These are phyloP conservation scores for Trematocara caparti DNA, from an alignment of 2,797 vertebrate species.

Conservation along the genomic window DNA sequence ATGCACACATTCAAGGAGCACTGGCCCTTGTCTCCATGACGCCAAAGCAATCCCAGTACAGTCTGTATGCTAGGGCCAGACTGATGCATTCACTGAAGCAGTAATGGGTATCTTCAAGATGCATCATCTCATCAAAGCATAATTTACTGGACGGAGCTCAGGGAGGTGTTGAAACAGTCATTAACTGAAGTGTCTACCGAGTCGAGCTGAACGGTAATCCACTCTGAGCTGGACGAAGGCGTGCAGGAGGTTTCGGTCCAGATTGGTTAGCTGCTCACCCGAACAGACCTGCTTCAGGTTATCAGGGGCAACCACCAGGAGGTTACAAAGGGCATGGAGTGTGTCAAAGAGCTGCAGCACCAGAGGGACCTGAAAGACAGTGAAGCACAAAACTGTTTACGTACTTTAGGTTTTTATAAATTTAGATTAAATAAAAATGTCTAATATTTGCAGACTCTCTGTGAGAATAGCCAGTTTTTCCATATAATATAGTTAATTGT, in stretches of 20 bases:
- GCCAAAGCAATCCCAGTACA: conserved; percentile 27
- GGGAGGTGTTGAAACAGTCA: conserved; percentile 38
- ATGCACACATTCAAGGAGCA: conserved; percentile 61
- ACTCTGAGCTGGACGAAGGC: conserved; percentile 97
- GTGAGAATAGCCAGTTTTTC: neutral
- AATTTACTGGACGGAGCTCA: conserved; percentile 61
- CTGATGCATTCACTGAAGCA: conserved; percentile 24
- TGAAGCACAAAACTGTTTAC: neutral
- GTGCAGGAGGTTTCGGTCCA: conserved; percentile 97
- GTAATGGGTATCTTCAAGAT: conserved; percentile 44
- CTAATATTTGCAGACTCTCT: neutral
- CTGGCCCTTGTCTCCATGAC: conserved; percentile 25
- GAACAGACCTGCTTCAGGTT: conserved; percentile 99
- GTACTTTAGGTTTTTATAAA: neutral
- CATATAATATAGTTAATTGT: neutral
- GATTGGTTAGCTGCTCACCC: conserved; percentile 95
- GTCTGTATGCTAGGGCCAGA: conserved; percentile 23
- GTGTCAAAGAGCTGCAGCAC: conserved; percentile 98
- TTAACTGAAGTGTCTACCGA: conserved; percentile 98
- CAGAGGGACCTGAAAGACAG: conserved; percentile 84
- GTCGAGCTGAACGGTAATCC: conserved; percentile 93
- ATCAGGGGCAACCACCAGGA: conserved; percentile 97
- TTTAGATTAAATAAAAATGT: neutral
- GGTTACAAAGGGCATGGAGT: conserved; percentile 98
- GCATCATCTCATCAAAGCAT: conserved; percentile 52